These are phyloP conservation scores for Tinea pellionella DNA, from an alignment of 2,888 invertebrate species.

Conservation along the genomic window DNA sequence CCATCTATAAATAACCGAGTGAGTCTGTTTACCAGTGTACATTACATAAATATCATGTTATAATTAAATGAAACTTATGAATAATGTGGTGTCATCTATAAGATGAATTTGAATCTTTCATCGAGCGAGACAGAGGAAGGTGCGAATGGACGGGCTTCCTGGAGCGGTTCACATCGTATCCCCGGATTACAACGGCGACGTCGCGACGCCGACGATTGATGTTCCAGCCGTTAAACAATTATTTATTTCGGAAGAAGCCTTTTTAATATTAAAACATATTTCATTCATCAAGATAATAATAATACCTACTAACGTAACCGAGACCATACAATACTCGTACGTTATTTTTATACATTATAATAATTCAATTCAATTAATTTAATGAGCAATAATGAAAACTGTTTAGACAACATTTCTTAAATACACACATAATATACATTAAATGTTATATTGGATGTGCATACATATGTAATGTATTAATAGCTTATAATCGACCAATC, in stretches of 20 bases:
- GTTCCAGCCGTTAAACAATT: background rate
- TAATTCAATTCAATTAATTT: background rate
- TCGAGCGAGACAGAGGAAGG: background rate
- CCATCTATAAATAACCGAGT: background rate
- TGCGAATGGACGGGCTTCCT: background rate
- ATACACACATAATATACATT: background rate
- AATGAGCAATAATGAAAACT: background rate
- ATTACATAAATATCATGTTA: background rate
- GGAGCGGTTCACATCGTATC: background rate
- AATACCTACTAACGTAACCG: no score
- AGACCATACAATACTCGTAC: no score
- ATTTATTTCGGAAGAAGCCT: background rate
- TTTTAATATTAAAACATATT: background rate
- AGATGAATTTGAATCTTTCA: background rate
- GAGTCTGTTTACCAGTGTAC: background rate
- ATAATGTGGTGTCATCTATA: background rate
- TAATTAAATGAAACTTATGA: background rate
- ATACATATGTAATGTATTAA: slow-evolving; percentile 3
- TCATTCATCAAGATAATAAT: no score
- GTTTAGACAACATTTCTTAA: background rate
- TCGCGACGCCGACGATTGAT: slow-evolving; percentile 8
- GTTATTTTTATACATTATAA: no score
- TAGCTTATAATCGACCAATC: background rate
- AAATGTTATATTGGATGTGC: background rate
- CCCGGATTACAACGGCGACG: background rate